Evolutionary conservation across 1,140 invertebrate genomes (phyloP).

Genomic region (Dinoponera quadriceps): DNA sequence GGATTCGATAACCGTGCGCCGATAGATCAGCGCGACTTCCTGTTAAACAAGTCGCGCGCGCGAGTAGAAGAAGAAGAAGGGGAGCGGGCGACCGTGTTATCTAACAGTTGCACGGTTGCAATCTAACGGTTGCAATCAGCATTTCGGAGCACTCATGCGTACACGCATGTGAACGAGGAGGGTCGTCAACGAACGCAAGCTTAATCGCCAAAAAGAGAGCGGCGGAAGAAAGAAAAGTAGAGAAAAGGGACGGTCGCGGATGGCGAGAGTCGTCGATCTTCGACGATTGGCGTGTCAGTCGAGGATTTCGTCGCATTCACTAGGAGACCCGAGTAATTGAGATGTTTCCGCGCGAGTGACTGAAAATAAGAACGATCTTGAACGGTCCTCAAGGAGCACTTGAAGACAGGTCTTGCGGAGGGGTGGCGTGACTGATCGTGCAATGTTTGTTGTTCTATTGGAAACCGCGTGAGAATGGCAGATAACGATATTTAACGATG

Average conservation of each 20-base stretch:
- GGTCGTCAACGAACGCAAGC: background rate
- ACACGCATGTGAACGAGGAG: background rate
- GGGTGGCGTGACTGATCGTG: background rate
- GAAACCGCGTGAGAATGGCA: background rate
- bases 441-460: background rate
- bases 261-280: background rate
- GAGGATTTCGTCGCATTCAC: background rate
- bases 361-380: too few species aligned
- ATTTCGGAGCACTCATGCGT: conserved; percentile 58
- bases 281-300: background rate
- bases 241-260: background rate
- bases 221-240: background rate
- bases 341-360: too few species aligned
- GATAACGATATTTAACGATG: conserved; percentile 35
- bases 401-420: background rate
- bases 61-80: background rate
- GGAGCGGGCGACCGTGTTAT: conserved; percentile 26
- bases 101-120: conserved; percentile 23
- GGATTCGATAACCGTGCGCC: background rate
- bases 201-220: background rate
- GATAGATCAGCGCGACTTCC: conserved; percentile 19
- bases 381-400: background rate
- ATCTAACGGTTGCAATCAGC: conserved; percentile 40
- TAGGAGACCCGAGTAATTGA: background rate
- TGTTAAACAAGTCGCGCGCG: conserved; percentile 13